Evolutionary conservation across 2,888 invertebrate species (phyloP), one percentile per base, ranked within the genome.

Genomic region (Sphaerophoria rueppellii): DNA sequence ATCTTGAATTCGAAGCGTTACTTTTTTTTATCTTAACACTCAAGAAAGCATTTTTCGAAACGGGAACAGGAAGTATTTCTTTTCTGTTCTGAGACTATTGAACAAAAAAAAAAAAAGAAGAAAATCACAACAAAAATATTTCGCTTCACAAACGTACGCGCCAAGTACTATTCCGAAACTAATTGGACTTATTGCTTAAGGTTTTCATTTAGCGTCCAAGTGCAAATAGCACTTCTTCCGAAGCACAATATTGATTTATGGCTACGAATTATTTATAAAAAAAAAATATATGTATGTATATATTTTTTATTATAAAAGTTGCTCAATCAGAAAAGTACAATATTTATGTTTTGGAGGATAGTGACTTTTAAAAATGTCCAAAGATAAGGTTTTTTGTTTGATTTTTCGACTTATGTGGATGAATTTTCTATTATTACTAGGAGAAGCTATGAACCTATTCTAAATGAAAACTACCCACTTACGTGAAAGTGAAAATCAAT

Each of bases 401-500:
- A 11, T 50, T 50, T 57, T 55, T 50, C 37, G n/a, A 24, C n/a
- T 50, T 78, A 65, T 43, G 37, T 43, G 7, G 43, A 43, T 9
- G 24, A 43, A 35, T 24, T 57, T 63, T 54, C 24, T 55, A 12
- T 54, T 46, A 71, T 58, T 40, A 71, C 52, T 57, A 24, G 24
- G 24, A 24, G 24, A 24, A 24, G 24, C 24, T 24, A 24, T 24
- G n/a, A 16, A 16, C 7, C 24, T 35, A 43, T 71, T 58, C 12
- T 0, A 35, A 50, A 74, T 50, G 24, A 57, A 52, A 43, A 35
- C 54, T 57, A 54, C 46, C 24, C 52, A 32, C 54, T 57, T 43
- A 14, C 34, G 43, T 63, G 58, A 73, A 63, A 76, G 55, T 72
- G 63, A 73, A 81, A 85, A 81, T 80, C 75, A 85, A 81, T 85